Evolutionary conservation across 2,113 vertebrate species (phyloP).

Genomic region (Proteles cristata): DNA sequence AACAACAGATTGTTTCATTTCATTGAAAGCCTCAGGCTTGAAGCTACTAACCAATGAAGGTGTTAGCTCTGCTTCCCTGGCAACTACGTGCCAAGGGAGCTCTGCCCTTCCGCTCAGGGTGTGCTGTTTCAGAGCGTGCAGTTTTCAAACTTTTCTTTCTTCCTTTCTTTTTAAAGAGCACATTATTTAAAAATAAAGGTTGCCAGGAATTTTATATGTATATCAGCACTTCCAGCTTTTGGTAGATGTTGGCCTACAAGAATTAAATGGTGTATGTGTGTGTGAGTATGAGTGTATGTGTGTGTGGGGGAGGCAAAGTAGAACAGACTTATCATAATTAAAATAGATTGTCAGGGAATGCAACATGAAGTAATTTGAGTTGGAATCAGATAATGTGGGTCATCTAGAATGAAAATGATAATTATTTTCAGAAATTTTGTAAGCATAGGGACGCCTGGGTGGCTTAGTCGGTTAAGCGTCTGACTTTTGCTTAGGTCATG

Average conservation of each 20-base stretch:
- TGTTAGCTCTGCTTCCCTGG: not conserved
- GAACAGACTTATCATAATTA: not conserved
- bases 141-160: not conserved
- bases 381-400: constrained; percentile 8
- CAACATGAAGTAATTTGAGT: not conserved
- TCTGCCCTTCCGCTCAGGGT: not conserved
- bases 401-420: constrained; percentile 5
- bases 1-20: constrained; percentile 16
- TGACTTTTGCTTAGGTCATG: no score
- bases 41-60: not conserved
- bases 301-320: no score
- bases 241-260: not conserved
- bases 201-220: not conserved
- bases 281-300: not conserved
- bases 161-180: not conserved
- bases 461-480: no score
- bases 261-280: not conserved
- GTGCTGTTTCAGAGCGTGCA: not conserved
- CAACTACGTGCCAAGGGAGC: not conserved
- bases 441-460: not conserved
- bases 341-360: not conserved
- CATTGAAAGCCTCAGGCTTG: not conserved
- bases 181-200: not conserved
- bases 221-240: not conserved
- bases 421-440: constrained; percentile 25